A percentile compares a stretch with the other conserved stretches of the same genome.
Evolutionary conservation across 2,797 vertebrate species (phyloP).

Genomic region (Mormyrops attenuatus): DNA sequence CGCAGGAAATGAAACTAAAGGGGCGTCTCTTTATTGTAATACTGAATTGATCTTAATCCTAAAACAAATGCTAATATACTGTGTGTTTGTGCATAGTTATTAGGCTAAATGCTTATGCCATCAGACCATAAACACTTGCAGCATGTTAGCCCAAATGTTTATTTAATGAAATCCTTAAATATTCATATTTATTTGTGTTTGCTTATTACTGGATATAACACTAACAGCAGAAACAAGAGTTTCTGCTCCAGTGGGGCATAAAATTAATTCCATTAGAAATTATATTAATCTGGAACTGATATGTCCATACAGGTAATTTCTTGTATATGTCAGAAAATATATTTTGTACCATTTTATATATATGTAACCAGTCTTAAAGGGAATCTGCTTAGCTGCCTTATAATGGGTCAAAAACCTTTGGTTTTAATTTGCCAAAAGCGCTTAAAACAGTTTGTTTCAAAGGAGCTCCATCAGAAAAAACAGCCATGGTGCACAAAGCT

Average conservation of each 20-base stretch:
- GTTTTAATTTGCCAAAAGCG: neutral
- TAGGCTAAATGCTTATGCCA: neutral
- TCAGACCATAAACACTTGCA: neutral
- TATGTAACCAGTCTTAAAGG: neutral
- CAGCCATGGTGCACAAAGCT: neutral
- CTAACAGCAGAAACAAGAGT: neutral
- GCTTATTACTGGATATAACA: neutral
- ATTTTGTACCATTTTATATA: neutral
- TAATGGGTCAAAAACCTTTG: neutral
- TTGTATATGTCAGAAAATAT: neutral
- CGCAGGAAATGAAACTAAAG: conserved; percentile 9
- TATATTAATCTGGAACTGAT: neutral
- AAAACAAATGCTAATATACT: neutral
- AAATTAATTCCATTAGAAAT: neutral
- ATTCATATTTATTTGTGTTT: neutral
- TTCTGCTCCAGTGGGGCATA: neutral
- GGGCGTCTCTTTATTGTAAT: neutral
- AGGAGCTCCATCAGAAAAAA: neutral
- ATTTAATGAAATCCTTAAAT: conserved; percentile 8
- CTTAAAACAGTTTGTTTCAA: neutral
- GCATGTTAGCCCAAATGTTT: neutral
- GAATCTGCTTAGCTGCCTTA: neutral
- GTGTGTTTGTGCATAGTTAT: neutral
- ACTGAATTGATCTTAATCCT: neutral
- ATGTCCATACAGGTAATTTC: neutral